Evolutionary conservation across 1,140 invertebrate species (phyloP), one percentile per base, ranked within the genome.

Genomic region (Neodiprion pinetum): DNA sequence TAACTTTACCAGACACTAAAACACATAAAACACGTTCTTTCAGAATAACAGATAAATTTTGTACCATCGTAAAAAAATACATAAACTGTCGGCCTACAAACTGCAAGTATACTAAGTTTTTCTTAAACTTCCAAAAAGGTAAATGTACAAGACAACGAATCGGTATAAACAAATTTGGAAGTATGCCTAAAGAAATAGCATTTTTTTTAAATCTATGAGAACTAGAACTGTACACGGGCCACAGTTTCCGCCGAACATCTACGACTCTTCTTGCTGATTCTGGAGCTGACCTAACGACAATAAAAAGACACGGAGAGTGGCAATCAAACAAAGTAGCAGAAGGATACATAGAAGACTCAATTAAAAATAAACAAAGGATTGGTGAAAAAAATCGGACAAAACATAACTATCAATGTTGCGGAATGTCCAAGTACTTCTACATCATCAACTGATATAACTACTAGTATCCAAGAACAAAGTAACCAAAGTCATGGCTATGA

Each of bases 61-160:
- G 74, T 53, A 53, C 78, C 47, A 74, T 80, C 65, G 71, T 72
- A 48, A 77, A 75, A 70, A 79, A 78, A 71, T 79, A 80, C 49
- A 17, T 72, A 9, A n/a, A 17, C 9, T 65, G 76, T 23, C 74
- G 80, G 47, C 78, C 79, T 17, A 11, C 53, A 11, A 68, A 74
- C 70, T 17, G 12, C 12, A 65, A 48, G 3, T 23, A 61, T 21
- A 11, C 70, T 17, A 66, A 76, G 73, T 82, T 83, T 74, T 82
- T 81, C 72, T 14, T 85, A 66, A 79, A 79, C 67, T 85, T 82
- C 70, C 75, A 69, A 68, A 79, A 80, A 48, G 80, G 78, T 47
- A 82, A 81, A 76, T 86, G 83, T 79, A 80, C 71, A 17, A 67
- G 49, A 40, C 72, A 78, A 66, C 69, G 71, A 14, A 73, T 80